Evolutionary conservation across 2,113 vertebrate genomes (phyloP), one percentile per base, ranked within the genome.

Genomic region (Nothobranchius furzeri): DNA sequence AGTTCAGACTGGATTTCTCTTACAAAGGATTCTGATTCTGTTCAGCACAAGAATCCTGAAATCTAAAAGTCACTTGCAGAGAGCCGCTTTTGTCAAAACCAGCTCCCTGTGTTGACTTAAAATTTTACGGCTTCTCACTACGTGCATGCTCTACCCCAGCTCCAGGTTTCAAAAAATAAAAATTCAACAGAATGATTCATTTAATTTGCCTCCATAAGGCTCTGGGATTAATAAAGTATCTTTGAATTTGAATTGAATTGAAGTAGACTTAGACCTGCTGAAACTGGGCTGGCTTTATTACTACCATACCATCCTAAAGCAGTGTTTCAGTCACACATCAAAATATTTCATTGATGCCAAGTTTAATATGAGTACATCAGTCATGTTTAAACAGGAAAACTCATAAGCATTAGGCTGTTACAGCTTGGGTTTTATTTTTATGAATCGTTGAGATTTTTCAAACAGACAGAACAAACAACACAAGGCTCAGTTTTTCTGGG

Each of bases 231-330:
- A 20, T 20, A 20, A 20, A 20, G 20, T 20, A 20, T 20, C 20
- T 20, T 20, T 20, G 20, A 20, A 20, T 20, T 20, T 20, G 20
- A 20, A 20, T 20, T 20, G 20, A 20, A 20, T 20, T 20, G 20
- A 20, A 20, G 49, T 24, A 53, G 37, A 57, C 60, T 59, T 56
- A 59, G 15, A 73, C 52, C 49, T 36, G 12, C 40, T 53, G 37
- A 57, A 68, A 60, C 15, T 36, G 20, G 1, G 20, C 20, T 20
- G 20, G 20, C 20, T 20, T 20, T 20, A 20, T 20, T 20, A 20
- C 20, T 20, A 20, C 20, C 30, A 30, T 20, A 20, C 20, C 30
- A 30, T 30, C 30, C 30, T 30, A 30, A 30, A 3, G 30, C 30
- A 30, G 30, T 30, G 30, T 30, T 30, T 30, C 30, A 30, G 30